These are phyloP conservation scores for Polyodon spathula DNA, from an alignment of 2,113 vertebrate species.

Conservation along the genomic window DNA sequence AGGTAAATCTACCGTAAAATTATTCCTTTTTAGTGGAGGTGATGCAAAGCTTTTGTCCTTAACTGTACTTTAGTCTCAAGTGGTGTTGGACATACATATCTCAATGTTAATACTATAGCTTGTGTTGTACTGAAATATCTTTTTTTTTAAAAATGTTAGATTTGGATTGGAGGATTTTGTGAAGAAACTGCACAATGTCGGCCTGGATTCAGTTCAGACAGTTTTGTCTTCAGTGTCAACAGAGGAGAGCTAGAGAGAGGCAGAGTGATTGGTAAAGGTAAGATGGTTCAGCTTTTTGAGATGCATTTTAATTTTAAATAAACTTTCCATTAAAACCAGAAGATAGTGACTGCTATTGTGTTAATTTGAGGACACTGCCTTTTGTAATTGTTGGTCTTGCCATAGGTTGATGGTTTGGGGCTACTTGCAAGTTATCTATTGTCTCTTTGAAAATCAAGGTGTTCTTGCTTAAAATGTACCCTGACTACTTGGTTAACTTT, in stretches of 20 bases:
- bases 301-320: background rate
- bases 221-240: slow-evolving; percentile 33
- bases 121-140: background rate
- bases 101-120: background rate
- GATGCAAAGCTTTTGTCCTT: background rate
- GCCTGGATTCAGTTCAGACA: slow-evolving; percentile 39
- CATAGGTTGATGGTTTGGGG: too few relatives aligned
- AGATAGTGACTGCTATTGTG: background rate
- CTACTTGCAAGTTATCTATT: too few relatives aligned
- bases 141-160: slow-evolving; percentile 19
- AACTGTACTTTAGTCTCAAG: background rate
- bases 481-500: too few relatives aligned
- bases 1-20: too few relatives aligned
- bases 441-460: too few relatives aligned
- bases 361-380: too few relatives aligned
- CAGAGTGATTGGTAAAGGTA: slow-evolving; percentile 47
- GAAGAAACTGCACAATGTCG: slow-evolving; percentile 32
- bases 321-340: background rate
- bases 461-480: too few relatives aligned
- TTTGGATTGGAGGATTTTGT: slow-evolving; percentile 1
- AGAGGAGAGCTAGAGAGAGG: slow-evolving; percentile 15
- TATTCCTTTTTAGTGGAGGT: too few relatives aligned
- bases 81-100: too few relatives aligned
- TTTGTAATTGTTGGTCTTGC: too few relatives aligned
- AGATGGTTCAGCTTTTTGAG: background rate